phyloP scores from a whole-genome alignment of 1,140 invertebrate genomes.

The Stegodyphus mimosarum region DNA sequence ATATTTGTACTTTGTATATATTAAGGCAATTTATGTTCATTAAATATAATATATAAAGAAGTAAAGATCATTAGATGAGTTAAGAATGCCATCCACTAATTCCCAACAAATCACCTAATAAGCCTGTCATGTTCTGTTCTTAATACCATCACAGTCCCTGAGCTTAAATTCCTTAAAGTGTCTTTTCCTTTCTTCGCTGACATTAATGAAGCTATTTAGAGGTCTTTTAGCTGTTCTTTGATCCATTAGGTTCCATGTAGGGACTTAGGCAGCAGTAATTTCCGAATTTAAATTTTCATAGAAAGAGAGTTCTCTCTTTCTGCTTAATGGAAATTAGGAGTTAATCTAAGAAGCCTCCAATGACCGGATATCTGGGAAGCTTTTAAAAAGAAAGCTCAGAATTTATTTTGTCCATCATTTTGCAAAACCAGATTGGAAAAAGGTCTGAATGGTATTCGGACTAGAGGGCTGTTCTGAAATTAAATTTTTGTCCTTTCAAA shows the following conservation, averaged over 20 bases:
- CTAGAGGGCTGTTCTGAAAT: too few species aligned
- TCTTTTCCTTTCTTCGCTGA: constrained; percentile 34
- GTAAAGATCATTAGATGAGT: too few species aligned
- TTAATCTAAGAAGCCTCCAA: neutral
- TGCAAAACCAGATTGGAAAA: neutral
- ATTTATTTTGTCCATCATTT: neutral
- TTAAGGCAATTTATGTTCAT: too few species aligned
- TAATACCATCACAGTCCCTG: constrained; percentile 26
- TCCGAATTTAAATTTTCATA: constrained; percentile 43
- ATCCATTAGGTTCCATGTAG: neutral
- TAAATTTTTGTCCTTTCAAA: too few species aligned
- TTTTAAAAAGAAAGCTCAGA: neutral
- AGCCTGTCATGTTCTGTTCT: constrained; percentile 16
- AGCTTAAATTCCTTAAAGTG: constrained; percentile 31
- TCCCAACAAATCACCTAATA: constrained; percentile 35
- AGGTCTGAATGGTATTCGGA: neutral
- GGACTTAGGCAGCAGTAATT: constrained; percentile 24
- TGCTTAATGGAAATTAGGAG: constrained; percentile 1
- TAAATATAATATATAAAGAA: too few species aligned
- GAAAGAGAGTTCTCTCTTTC: neutral
- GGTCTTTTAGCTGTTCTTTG: constrained; percentile 18
- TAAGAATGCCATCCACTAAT: neutral
- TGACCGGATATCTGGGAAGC: neutral
- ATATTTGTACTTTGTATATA: too few species aligned
- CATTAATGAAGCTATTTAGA: constrained; percentile 51